Conservation (phyloP, 2,113 vertebrate species). For the Semicossyphus pulcher region DNA sequence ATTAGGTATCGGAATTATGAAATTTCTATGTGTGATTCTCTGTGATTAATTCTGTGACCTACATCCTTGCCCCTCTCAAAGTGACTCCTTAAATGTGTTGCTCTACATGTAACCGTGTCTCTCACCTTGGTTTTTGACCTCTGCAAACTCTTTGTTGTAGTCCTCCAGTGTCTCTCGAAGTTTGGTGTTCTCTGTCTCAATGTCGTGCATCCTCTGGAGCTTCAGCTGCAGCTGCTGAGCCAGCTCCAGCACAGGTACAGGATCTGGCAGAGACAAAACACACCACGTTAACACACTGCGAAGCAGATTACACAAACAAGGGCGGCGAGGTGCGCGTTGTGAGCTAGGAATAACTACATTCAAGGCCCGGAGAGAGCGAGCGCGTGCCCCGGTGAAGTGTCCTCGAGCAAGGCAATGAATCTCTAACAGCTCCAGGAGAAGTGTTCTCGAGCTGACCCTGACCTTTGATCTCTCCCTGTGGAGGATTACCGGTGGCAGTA, state of each 20-base stretch:
- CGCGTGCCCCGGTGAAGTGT: constrained; percentile 63
- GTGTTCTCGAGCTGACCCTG: constrained; percentile 53
- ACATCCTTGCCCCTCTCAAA: constrained; percentile 27
- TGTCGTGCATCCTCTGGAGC: constrained; percentile 97
- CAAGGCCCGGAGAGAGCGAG: constrained; percentile 63
- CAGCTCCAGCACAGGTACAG: constrained; percentile 93
- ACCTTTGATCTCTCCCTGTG: constrained; percentile 56
- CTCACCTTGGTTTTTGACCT: constrained; percentile 99
- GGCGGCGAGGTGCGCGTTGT: constrained; percentile 45
- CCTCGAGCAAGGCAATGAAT: constrained; percentile 80
- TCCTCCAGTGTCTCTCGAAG: constrained; percentile 98
- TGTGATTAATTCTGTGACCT: constrained; percentile 6
- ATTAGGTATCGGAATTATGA: no score
- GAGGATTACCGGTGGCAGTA: constrained; percentile 33
- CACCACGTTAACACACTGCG: constrained; percentile 61
- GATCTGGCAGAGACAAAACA: constrained; percentile 86
- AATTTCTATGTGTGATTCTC: background rate
- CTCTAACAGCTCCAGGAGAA: constrained; percentile 60
- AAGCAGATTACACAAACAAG: constrained; percentile 70
- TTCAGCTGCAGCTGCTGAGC: constrained; percentile 98
- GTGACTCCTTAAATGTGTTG: constrained; percentile 15
- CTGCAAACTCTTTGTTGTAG: constrained; percentile 98
- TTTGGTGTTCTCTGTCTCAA: constrained; percentile 98
- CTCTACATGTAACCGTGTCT: constrained; percentile 5
- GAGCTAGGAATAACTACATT: constrained; percentile 71